A percentile compares a stretch with the other conserved stretches of the same genome.
Conservation (phyloP, 2,888 invertebrate species). For the Chironomus tentans region DNA sequence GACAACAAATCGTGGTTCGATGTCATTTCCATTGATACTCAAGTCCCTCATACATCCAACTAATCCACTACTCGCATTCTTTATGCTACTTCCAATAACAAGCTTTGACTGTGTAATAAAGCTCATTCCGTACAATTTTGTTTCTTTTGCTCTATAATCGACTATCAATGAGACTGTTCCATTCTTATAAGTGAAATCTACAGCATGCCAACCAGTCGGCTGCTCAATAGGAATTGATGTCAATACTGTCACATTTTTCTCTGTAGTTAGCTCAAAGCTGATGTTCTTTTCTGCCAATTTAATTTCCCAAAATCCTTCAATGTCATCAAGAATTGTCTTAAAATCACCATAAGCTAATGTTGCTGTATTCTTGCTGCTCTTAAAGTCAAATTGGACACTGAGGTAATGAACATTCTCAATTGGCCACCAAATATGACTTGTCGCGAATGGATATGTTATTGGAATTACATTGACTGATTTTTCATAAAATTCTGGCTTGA, state of each 20-base stretch:
- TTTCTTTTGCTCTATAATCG: constrained; percentile 64
- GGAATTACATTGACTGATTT: constrained; percentile 79
- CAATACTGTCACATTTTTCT: constrained; percentile 68
- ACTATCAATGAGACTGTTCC: constrained; percentile 66
- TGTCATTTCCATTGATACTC: constrained; percentile 66
- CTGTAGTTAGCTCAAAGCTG: constrained; percentile 69
- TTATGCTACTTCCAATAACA: constrained; percentile 70
- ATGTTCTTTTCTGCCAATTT: constrained; percentile 77
- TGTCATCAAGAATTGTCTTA: constrained; percentile 49
- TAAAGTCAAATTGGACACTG: constrained; percentile 76
- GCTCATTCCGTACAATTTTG: constrained; percentile 54
- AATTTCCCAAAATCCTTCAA: constrained; percentile 81
- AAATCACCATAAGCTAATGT: constrained; percentile 79
- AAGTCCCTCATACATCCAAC: constrained; percentile 90
- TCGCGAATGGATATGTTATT: constrained; percentile 83
- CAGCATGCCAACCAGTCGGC: constrained; percentile 73
- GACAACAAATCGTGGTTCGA: constrained; percentile 73
- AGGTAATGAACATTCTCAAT: constrained; percentile 63
- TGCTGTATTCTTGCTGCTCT: constrained; percentile 72
- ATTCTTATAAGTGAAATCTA: constrained; percentile 66
- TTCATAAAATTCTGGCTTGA: constrained; percentile 76
- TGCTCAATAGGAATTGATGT: constrained; percentile 74
- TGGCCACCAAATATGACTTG: constrained; percentile 85
- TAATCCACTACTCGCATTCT: constrained; percentile 62
- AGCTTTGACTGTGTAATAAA: constrained; percentile 62